A percentile compares a stretch with the other conserved stretches of the same genome.
phyloP scores from a whole-genome alignment of 23 tunicate species.

The Ciona savignyi region DNA sequence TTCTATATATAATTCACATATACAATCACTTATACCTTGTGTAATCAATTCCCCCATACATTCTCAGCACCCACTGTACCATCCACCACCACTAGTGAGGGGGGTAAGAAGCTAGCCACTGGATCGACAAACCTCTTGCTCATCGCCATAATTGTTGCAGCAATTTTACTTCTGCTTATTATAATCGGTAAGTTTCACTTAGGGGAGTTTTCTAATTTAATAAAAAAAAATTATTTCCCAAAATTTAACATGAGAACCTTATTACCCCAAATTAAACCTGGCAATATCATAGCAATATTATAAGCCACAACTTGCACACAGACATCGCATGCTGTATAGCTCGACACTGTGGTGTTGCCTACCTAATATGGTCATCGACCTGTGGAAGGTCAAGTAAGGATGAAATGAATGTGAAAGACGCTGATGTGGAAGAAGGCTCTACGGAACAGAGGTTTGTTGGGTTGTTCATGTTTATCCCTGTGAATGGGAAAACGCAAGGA shows the following conservation, averaged over 20 bases:
- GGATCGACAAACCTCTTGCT: not conserved
- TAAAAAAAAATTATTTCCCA: too few relatives aligned
- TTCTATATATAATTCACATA: not conserved
- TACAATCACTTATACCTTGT: too few relatives aligned
- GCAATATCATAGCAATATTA: too few relatives aligned
- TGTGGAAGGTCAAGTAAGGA: not conserved
- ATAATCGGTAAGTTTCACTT: not conserved
- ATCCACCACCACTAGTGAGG: not conserved
- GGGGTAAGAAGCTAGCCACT: not conserved
- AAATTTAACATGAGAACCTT: too few relatives aligned
- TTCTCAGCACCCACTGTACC: not conserved
- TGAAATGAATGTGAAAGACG: not conserved
- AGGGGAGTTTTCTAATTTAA: too few relatives aligned
- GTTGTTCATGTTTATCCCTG: too few relatives aligned
- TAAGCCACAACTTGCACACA: too few relatives aligned
- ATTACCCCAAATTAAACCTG: too few relatives aligned
- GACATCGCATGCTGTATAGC: not conserved
- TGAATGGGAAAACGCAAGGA: too few relatives aligned
- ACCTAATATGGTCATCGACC: not conserved
- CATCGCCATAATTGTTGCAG: not conserved
- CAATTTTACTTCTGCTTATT: not conserved
- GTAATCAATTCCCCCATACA: not conserved
- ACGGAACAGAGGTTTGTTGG: not conserved
- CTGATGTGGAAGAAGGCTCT: not conserved
- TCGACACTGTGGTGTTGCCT: not conserved